Conservation (phyloP, 2,113 vertebrate genomes). For the Monarcha castaneiventris region DNA sequence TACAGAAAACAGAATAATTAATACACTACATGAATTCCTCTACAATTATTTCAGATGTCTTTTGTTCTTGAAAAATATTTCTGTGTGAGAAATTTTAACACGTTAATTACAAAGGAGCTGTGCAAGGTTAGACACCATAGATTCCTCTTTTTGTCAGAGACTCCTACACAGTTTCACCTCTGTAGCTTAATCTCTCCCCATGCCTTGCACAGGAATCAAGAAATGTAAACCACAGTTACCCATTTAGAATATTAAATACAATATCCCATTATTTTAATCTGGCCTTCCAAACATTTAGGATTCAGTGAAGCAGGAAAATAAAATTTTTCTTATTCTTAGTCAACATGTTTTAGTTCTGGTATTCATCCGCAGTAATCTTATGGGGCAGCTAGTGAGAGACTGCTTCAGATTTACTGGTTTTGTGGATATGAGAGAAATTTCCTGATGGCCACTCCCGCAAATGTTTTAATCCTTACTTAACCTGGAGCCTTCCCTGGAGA, state of each 20-base stretch:
- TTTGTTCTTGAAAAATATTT: not conserved
- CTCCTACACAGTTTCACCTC: not conserved
- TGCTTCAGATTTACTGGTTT: not conserved
- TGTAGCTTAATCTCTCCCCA: not conserved
- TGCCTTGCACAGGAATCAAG: not conserved
- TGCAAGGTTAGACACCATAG: not conserved
- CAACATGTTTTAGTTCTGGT: not conserved
- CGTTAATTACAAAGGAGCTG: not conserved
- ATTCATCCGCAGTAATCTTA: not conserved
- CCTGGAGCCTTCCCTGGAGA: not conserved
- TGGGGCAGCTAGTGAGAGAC: not conserved
- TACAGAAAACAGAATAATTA: not conserved
- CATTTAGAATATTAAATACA: not conserved
- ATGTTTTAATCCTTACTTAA: not conserved
- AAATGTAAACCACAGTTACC: not conserved
- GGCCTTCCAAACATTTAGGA: not conserved
- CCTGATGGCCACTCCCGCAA: not conserved
- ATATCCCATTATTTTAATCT: not conserved
- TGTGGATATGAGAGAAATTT: not conserved
- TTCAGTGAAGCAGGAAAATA: not conserved
- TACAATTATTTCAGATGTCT: not conserved
- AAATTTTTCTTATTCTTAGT: not conserved
- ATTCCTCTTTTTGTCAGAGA: not conserved
- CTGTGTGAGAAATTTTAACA: not conserved
- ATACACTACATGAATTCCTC: not conserved